A percentile compares a stretch with the other conserved stretches of the same genome.
Evolutionary conservation across 64 coral and sea anemone genomes (phyloP).

Genomic region (Montipora foliosa): DNA sequence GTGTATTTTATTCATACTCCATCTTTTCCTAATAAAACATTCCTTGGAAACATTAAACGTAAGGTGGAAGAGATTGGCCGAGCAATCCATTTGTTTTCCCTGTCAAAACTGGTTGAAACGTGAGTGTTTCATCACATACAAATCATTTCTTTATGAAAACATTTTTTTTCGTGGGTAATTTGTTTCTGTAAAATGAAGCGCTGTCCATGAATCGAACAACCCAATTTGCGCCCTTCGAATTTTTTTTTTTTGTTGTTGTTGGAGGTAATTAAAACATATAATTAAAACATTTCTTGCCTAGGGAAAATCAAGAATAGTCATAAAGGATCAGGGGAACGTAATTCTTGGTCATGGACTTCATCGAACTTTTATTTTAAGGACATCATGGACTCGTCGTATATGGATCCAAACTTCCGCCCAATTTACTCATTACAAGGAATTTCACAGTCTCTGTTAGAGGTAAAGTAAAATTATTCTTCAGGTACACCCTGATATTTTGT

Average conservation of each 20-base stretch:
- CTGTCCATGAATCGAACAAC: neutral
- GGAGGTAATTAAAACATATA: neutral
- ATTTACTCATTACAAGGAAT: conserved; percentile 54
- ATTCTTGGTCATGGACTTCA: conserved; percentile 87
- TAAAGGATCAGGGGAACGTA: conserved; percentile 53
- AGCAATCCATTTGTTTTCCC: neutral
- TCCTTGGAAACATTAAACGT: neutral
- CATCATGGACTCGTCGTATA: conserved; percentile 78
- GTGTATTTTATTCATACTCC: too few species aligned
- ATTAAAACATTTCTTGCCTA: neutral
- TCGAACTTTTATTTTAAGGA: conserved; percentile 84
- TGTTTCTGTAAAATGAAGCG: neutral
- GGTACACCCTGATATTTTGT: neutral
- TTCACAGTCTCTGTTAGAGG: conserved; percentile 37
- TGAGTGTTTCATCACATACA: neutral
- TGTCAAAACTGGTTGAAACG: neutral
- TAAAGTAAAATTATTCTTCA: neutral
- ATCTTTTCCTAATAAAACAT: neutral
- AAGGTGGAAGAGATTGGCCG: neutral
- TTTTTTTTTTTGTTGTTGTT: neutral
- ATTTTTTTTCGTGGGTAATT: neutral
- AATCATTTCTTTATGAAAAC: neutral
- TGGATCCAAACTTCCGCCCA: conserved; percentile 37
- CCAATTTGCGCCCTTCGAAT: neutral
- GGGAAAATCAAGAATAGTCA: conserved; percentile 25